Conservation (phyloP, 2,888 invertebrate genomes). For the Tiliacea aurago region DNA sequence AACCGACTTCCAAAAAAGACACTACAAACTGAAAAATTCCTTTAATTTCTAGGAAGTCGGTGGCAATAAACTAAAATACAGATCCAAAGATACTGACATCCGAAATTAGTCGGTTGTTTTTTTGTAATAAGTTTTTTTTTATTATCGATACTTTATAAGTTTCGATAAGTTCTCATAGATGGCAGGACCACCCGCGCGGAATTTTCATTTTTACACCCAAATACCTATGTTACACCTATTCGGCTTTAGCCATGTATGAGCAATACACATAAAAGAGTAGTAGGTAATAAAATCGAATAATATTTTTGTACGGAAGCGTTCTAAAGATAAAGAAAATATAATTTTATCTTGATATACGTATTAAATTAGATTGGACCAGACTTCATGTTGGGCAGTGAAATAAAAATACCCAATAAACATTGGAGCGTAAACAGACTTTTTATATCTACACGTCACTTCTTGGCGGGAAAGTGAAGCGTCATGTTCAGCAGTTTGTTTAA, state of each 20-base stretch:
- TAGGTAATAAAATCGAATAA: constrained; percentile 47
- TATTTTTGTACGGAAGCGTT: constrained; percentile 46
- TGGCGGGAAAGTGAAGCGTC: too few species aligned
- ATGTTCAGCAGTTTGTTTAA: too few species aligned
- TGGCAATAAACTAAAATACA: too few species aligned
- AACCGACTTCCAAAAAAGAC: too few species aligned
- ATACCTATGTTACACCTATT: not conserved
- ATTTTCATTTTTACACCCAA: not conserved
- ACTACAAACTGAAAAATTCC: too few species aligned
- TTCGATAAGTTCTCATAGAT: constrained; percentile 13
- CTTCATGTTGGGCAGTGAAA: constrained; percentile 58
- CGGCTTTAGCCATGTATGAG: constrained; percentile 22
- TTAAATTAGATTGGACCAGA: constrained; percentile 54
- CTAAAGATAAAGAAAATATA: constrained; percentile 48
- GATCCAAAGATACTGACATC: too few species aligned
- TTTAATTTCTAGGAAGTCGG: too few species aligned
- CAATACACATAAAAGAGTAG: constrained; percentile 33
- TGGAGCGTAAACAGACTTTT: constrained; percentile 31
- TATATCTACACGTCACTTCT: constrained; percentile 49
- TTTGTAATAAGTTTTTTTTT: too few species aligned
- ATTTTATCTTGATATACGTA: constrained; percentile 52
- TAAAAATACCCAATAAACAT: constrained; percentile 57
- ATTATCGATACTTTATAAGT: not conserved
- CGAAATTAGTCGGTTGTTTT: too few species aligned
- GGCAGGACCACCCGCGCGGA: constrained; percentile 1